Base-by-base conservation (phyloP, 2,888 invertebrate species). In the Microdon myrmicae region DNA sequence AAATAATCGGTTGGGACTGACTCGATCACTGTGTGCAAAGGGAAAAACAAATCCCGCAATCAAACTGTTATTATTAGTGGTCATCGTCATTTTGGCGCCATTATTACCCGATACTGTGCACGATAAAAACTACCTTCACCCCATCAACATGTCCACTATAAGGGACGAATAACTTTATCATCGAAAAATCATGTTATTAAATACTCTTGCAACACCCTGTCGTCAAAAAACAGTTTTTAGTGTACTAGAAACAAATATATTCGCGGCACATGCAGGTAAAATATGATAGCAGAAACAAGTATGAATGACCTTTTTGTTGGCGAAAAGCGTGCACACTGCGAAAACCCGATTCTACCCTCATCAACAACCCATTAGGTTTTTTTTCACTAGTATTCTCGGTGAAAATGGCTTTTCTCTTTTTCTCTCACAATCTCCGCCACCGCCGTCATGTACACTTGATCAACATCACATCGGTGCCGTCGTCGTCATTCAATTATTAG, bases 291-390 rank as follows among this genome's bases (percentile, higher is more conserved):
- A 64, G 41, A 35, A 64, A 53, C 64, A 49, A 64, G 64, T 64
- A 64, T 64, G 58, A 64, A 64, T 64, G 58, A 64, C 64, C 58
- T 64, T 64, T 64, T 64, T 58, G 64, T 58, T 64, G 43, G 58
- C 45, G n/a, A n/a, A 58, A 44, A 51, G 51, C 51, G 43, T 45
- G 26, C 38, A 51, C 17, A 39, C 35, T 35, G 49, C 39, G 41
- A 64, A 64, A 53, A 58, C 58, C 43, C 41, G 64, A 64, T 61
- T 64, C 64, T 64, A n/a, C n/a, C n/a, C n/a, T n/a, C 58, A 53
- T 43, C 51, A 58, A 37, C 45, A 34, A 8, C 59, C 43, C 35
- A 31, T 9, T 14, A n/a, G n/a, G n/a, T n/a, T n/a, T n/a, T n/a
- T n/a, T n/a, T n/a, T n/a, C n/a, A n/a, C n/a, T n/a, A n/a, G n/a